Evolutionary conservation across 2,888 invertebrate genomes (phyloP).

Genomic region (Melitaea athalia): DNA sequence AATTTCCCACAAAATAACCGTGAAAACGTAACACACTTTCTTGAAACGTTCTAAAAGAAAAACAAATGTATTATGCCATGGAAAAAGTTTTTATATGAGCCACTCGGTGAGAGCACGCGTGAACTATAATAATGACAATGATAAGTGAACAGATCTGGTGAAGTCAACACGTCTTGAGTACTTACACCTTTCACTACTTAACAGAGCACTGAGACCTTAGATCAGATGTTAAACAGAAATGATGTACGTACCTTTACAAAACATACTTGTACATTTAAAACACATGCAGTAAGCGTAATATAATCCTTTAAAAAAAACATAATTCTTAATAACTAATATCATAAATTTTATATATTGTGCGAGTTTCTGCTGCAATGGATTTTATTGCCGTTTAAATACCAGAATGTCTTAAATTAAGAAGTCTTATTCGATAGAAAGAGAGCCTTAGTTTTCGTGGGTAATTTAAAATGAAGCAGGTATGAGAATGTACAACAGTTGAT

Average conservation of each 20-base stretch:
- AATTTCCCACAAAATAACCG: not conserved
- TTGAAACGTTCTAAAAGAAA: slow-evolving; percentile 1
- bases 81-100: not conserved
- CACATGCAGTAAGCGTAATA: no score
- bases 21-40: not conserved
- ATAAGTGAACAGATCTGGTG: slow-evolving; percentile 23
- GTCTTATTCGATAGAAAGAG: no score
- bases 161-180: slow-evolving; percentile 32
- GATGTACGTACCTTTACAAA: not conserved
- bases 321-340: no score
- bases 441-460: no score
- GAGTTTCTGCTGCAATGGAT: no score
- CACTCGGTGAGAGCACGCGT: not conserved
- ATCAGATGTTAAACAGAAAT: not conserved
- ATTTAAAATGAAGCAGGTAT: no score
- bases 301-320: no score
- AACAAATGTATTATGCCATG: not conserved
- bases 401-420: no score
- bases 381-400: no score
- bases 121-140: slow-evolving; percentile 24
- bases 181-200: slow-evolving; percentile 38
- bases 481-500: no score
- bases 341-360: no score
- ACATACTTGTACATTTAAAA: no score
- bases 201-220: slow-evolving; percentile 9